These are phyloP conservation scores for Leptosomus discolor DNA, from an alignment of 2,113 vertebrate species.

Conservation along the genomic window DNA sequence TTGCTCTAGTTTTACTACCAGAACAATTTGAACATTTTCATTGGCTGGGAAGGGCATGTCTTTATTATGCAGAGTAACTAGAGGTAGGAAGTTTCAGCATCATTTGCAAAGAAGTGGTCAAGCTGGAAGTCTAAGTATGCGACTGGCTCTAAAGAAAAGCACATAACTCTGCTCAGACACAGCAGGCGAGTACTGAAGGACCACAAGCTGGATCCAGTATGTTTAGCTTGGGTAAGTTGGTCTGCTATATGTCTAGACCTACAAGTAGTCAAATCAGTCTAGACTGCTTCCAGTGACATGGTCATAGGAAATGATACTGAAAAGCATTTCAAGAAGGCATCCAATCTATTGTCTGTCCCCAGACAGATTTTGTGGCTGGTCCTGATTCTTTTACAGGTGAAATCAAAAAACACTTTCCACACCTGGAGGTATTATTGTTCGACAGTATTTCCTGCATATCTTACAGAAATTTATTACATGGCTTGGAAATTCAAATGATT, in stretches of 20 bases:
- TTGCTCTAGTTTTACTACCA: background rate
- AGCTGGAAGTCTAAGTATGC: background rate
- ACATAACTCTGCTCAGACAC: background rate
- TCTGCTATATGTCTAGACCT: background rate
- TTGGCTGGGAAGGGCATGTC: background rate
- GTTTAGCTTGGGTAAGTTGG: background rate
- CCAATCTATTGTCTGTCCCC: background rate
- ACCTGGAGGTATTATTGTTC: background rate
- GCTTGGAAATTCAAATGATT: slow-evolving; percentile 18
- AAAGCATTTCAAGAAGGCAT: background rate
- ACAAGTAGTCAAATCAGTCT: background rate
- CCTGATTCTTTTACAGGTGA: background rate
- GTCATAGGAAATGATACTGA: background rate
- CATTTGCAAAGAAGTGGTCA: background rate
- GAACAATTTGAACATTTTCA: background rate
- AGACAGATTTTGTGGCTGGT: background rate
- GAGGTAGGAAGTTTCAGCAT: background rate
- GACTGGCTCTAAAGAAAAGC: background rate
- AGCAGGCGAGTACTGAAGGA: background rate
- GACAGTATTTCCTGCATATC: background rate
- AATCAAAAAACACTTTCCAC: background rate
- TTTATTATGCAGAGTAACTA: background rate
- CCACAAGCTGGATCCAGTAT: background rate
- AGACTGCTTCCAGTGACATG: background rate
- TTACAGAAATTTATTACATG: background rate